Base-by-base conservation (phyloP, 2,888 invertebrate species). In the Erynnis tages region DNA sequence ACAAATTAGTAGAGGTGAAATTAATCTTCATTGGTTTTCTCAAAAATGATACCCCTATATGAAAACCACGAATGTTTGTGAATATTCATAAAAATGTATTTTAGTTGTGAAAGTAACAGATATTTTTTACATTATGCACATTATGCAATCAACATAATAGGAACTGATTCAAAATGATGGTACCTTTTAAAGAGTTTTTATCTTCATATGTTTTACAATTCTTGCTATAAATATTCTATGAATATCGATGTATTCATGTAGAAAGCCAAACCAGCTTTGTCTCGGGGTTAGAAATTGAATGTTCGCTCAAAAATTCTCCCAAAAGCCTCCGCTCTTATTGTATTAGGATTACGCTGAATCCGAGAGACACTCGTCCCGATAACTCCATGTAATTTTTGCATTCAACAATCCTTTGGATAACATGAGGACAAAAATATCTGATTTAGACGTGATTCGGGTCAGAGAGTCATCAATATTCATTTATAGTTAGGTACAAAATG, bases 271-370 rank as follows among this genome's bases (percentile, higher is more conserved):
- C 10, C 23, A 41, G 25, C 25, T 25, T 40, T 32, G 49, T 25
- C 19, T 16, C 19, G 11, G 11, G 35, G 46, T 35, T 35, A 46
- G 46, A 17, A 46, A 46, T 46, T 35, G 46, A 46, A 46, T 37
- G 25, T 45, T 45, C 45, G 19, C 16, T 34, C 40, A 10, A 25
- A n/a, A 49, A 41, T 25, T 49, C 25, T 17, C 17, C 25, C 41
- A 25, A 49, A 49, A 49, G 57, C 61, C 53, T 65, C 65, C 65
- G 62, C 62, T 69, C 66, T 71, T 71, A 73, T 75, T 73, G 71
- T 73, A 66, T 70, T 63, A 65, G 67, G 71, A 73, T 76, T 74
- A 76, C 59, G 63, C 61, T 60, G 68, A 71, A 76, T 67, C 70
- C 71, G 61, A 63, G 66, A 69, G 64, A 63, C 64, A 59, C 60